These are phyloP conservation scores for Istiophorus platypterus DNA, from an alignment of 2,113 vertebrate species.

Conservation along the genomic window DNA sequence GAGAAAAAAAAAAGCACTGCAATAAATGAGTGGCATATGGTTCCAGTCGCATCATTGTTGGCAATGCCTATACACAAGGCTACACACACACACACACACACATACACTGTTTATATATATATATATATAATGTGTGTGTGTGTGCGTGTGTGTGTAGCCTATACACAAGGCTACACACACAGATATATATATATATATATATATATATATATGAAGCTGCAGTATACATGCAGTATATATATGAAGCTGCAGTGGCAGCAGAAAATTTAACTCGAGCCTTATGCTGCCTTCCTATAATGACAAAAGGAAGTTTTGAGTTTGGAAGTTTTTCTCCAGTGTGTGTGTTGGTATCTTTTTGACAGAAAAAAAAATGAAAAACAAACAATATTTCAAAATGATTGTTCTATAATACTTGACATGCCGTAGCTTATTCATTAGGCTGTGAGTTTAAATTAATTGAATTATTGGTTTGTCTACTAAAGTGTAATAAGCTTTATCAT, in stretches of 20 bases:
- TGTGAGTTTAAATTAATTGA: conserved; percentile 37
- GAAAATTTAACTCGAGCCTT: conserved; percentile 72
- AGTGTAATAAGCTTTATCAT: conserved; percentile 45
- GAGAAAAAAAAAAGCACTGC: conserved; percentile 40
- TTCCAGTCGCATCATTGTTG: conserved; percentile 74
- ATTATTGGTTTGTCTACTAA: conserved; percentile 49
- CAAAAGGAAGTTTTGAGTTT: conserved; percentile 75
- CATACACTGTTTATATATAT: too few species aligned
- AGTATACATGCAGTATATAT: too few species aligned
- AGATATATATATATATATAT: too few species aligned
- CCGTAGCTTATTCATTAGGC: background rate
- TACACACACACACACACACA: too few species aligned
- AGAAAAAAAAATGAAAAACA: conserved; percentile 6
- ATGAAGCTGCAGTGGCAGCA: conserved; percentile 80
- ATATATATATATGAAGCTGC: too few species aligned
- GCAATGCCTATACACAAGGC: conserved; percentile 77
- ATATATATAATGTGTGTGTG: too few species aligned
- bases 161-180: too few species aligned
- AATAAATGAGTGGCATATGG: conserved; percentile 83
- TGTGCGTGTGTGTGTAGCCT: too few species aligned
- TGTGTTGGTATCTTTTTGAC: conserved; percentile 16
- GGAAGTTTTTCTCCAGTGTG: conserved; percentile 40
- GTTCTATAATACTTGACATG: conserved; percentile 23
- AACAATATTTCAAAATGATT: conserved; percentile 19
- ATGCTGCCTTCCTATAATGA: conserved; percentile 72